Base-by-base conservation (phyloP, 2,113 vertebrate species). In the Corythornis madagascariensis region DNA sequence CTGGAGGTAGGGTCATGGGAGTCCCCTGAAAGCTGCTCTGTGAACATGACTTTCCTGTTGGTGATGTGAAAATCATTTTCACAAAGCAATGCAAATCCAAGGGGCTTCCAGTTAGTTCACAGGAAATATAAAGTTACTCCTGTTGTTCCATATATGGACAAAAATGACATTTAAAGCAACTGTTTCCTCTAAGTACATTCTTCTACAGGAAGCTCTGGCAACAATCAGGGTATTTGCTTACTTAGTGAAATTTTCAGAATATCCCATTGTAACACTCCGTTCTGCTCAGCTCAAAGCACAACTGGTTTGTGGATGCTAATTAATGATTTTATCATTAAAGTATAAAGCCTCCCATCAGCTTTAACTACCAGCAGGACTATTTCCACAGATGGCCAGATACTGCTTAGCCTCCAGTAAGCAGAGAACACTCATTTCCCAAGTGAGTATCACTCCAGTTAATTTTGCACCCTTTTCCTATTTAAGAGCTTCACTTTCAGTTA, bases 111-210 rank as follows among this genome's bases (percentile, higher is more conserved):
- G 92, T 91, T 71, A 89, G 90, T 40, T 91, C 72, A 92, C 95
- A 95, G 95, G 95, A 96, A 94, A 91, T 95, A 89, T 70, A 86
- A 89, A 86, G 85, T 63, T 95, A 92, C 95, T 96, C 92, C 92
- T 94, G 92, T 92, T 83, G 88, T 74, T 95, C 88, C 94, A 83
- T 91, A 94, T 95, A 94, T 91, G 94, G 92, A 83, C 83, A 96
- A 91, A 96, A 95, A 86, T 4, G 16, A 67, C 88, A 95, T 95
- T 73, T 89, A 91, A 76, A 96, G 84, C 75, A 92, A 95, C 79
- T 29, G 40, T 71, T 96, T 96, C 92, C 93, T 86, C 79, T 66
- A 72, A 71, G 45, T 60, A 72, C 90, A 90, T 89, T 95, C 77
- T 78, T 79, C 71, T 60, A 74, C 87, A 92, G 94, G 94, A 96